Evolutionary conservation across 2,797 vertebrate genomes (phyloP).

Genomic region (Sardinella longiceps): DNA sequence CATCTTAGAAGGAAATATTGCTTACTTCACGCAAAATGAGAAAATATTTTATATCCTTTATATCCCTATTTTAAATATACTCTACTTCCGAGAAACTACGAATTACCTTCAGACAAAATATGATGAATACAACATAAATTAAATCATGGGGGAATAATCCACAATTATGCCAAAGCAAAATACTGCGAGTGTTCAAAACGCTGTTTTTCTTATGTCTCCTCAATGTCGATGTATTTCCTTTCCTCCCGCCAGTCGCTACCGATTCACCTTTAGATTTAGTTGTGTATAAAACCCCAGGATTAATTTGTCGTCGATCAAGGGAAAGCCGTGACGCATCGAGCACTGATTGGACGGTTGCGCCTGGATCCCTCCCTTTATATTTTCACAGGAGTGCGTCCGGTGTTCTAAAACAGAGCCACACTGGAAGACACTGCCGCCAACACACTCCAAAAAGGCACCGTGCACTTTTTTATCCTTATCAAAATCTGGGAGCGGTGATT

Average conservation of each 20-base stretch:
- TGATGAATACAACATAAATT: constrained; percentile 30
- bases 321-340: constrained; percentile 87
- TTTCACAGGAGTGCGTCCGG: constrained; percentile 85
- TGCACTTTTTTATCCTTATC: constrained; percentile 79
- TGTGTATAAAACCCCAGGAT: constrained; percentile 81
- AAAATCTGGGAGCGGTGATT: constrained; percentile 73
- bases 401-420: constrained; percentile 91
- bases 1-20: not conserved
- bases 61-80: not conserved
- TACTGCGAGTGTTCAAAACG: not conserved
- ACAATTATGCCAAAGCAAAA: constrained; percentile 36
- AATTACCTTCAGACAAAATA: constrained; percentile 43
- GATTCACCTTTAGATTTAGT: constrained; percentile 73
- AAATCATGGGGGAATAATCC: not conserved
- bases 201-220: constrained; percentile 62
- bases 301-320: constrained; percentile 89
- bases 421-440: constrained; percentile 40
- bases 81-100: not conserved
- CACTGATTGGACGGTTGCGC: constrained; percentile 89
- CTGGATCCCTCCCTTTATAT: constrained; percentile 94
- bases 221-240: constrained; percentile 70
- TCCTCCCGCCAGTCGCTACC: constrained; percentile 8
- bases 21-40: not conserved
- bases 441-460: constrained; percentile 60
- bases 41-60: not conserved